Percentiles rank a stretch among this genome's conserved stretches.
Evolutionary conservation across 2,888 invertebrate species (phyloP).

Genomic region (Cryptus viduatorius): DNA sequence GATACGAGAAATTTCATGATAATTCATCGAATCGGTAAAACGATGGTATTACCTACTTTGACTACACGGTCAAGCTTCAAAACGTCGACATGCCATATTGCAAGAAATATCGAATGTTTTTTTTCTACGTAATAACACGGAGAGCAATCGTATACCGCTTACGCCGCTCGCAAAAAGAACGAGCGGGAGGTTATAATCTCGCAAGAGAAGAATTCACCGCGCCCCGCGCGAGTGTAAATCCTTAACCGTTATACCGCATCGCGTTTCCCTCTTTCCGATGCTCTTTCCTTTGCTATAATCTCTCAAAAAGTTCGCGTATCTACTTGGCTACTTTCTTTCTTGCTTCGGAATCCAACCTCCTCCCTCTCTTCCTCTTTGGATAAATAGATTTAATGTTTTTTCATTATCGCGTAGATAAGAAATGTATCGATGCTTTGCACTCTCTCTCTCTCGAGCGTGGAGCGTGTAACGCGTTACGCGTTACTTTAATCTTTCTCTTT

Average conservation of each 20-base stretch:
- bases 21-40: no score
- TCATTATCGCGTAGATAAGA: no score
- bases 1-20: no score
- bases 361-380: no score
- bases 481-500: slow-evolving; percentile 23
- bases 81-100: background rate
- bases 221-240: slow-evolving; percentile 30
- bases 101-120: slow-evolving; percentile 1
- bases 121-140: background rate
- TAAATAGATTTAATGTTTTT: no score
- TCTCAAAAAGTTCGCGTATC: slow-evolving; percentile 16
- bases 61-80: no score
- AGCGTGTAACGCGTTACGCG: slow-evolving; percentile 45
- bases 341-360: no score
- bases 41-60: no score
- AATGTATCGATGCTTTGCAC: no score
- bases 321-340: slow-evolving; percentile 22
- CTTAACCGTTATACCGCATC: slow-evolving; percentile 8
- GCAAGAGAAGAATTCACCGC: slow-evolving; percentile 26
- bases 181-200: slow-evolving; percentile 31
- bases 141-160: slow-evolving; percentile 4
- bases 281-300: background rate
- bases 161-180: slow-evolving; percentile 30
- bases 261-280: slow-evolving; percentile 24
- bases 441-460: no score